phyloP scores from a whole-genome alignment of 2,888 invertebrate genomes.

The Oxyscelio sp. region DNA sequence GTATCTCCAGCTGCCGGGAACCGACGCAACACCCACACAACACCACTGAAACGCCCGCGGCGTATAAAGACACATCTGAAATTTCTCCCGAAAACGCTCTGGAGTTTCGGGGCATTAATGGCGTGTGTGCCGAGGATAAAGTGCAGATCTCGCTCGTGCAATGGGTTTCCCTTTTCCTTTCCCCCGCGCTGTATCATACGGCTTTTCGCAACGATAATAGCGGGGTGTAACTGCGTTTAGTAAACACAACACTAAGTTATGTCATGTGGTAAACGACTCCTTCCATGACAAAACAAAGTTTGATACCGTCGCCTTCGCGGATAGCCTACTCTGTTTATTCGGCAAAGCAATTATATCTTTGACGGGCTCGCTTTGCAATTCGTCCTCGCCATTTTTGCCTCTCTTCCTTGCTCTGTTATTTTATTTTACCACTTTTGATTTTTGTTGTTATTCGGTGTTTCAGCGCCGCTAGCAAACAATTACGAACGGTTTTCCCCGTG shows the following conservation, averaged over 20 bases:
- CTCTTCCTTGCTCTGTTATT: conserved; percentile 4
- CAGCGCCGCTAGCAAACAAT: conserved; percentile 54
- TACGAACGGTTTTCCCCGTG: conserved; percentile 48
- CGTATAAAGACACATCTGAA: conserved; percentile 81
- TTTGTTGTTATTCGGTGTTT: neutral
- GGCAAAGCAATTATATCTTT: conserved; percentile 84
- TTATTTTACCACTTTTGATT: neutral
- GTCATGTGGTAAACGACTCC: conserved; percentile 84
- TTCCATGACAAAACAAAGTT: conserved; percentile 84
- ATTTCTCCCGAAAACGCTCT: conserved; percentile 76
- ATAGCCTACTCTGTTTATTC: conserved; percentile 81
- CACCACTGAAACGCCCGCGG: conserved; percentile 48
- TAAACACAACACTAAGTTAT: conserved; percentile 87
- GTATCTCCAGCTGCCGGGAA: conserved; percentile 49
- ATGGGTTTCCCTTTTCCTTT: neutral
- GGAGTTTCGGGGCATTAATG: conserved; percentile 80
- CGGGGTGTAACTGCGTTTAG: conserved; percentile 85
- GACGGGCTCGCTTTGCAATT: conserved; percentile 25
- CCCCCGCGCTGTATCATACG: conserved; percentile 40
- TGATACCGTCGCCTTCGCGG: conserved; percentile 80
- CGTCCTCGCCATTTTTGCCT: conserved; percentile 8
- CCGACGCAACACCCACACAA: conserved; percentile 79
- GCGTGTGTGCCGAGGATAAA: conserved; percentile 82
- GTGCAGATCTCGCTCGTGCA: conserved; percentile 50
- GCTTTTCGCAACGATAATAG: conserved; percentile 55